Evolutionary conservation across 2,113 vertebrate genomes (phyloP).

Genomic region (Poecile atricapillus): DNA sequence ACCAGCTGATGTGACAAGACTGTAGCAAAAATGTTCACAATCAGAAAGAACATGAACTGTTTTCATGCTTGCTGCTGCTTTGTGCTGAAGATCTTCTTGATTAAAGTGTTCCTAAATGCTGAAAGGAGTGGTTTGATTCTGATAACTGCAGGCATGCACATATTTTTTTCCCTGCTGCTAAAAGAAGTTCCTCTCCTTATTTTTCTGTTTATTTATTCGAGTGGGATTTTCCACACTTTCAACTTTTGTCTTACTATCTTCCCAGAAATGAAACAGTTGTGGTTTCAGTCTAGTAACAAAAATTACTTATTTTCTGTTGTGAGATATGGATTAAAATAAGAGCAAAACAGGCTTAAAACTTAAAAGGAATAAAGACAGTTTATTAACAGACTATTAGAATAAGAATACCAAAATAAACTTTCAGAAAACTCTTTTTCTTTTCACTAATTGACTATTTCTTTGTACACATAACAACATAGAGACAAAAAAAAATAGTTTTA

Average conservation of each 20-base stretch:
- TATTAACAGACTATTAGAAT: no score
- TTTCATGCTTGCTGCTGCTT: background rate
- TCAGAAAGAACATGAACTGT: background rate
- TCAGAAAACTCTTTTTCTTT: no score
- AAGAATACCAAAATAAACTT: no score
- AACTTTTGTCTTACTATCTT: background rate
- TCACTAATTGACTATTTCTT: no score
- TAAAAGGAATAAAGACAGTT: no score
- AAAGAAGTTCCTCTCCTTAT: background rate
- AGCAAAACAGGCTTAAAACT: no score
- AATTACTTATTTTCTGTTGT: no score
- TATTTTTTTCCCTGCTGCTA: background rate
- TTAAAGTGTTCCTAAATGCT: background rate
- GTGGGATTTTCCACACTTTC: background rate
- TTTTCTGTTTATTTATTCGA: background rate
- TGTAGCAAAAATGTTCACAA: background rate
- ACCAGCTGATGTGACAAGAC: background rate
- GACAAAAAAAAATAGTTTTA: no score
- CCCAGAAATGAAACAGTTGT: background rate
- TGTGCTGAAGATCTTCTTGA: background rate
- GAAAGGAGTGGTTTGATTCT: background rate
- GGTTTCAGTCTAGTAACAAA: no score
- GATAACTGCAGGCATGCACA: background rate
- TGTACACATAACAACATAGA: no score
- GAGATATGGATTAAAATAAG: no score